Evolutionary conservation across 2,113 vertebrate species (phyloP), one percentile per base, ranked within the genome.

Genomic region (Eidolon helvum): DNA sequence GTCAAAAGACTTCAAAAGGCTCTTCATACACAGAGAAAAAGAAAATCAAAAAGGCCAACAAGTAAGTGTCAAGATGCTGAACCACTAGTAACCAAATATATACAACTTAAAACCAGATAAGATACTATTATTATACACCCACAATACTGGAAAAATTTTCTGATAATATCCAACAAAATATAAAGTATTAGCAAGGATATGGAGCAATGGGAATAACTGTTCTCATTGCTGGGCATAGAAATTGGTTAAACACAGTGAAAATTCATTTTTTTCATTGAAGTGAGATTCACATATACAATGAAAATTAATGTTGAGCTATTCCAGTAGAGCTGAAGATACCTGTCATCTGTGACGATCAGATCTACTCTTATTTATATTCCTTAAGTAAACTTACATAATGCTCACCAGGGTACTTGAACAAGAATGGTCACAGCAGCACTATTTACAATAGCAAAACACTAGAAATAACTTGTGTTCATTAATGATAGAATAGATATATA

Each of bases 301-400:
- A 38, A 96, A 95, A 84, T 92, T 68, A 92, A 65, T 74, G 93
- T 57, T 80, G 48, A 95, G 84, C 75, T 75, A 79, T 66, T 74
- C 68, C 55, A 55, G 35, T 33, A 79, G 69, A 59, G 33, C 0
- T 87, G 30, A 88, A 89, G 83, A 90, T 45, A 30, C 24, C 78
- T 61, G 50, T 2, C 61, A 77, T 48, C 48, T 82, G 40, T 43
- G 55, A 78, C 53, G 28, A 93, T n/a, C 40, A 91, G 71, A 66
- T 91, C 78, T 80, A 85, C 28, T 91, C 45, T 53, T 45, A 14
- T 38, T 15, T 74, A 63, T 77, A 77, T 68, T 88, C 57, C 82
- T 40, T 68, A 40, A 89, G 26, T 18, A 66, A 90, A 57, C 9
- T 79, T 61, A 83, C 8, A 38, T 7, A 69, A 53, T 45, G 59